Base-by-base conservation (phyloP, 37 sponge, comb jelly and placozoan species). In the Sycon ciliatum region DNA sequence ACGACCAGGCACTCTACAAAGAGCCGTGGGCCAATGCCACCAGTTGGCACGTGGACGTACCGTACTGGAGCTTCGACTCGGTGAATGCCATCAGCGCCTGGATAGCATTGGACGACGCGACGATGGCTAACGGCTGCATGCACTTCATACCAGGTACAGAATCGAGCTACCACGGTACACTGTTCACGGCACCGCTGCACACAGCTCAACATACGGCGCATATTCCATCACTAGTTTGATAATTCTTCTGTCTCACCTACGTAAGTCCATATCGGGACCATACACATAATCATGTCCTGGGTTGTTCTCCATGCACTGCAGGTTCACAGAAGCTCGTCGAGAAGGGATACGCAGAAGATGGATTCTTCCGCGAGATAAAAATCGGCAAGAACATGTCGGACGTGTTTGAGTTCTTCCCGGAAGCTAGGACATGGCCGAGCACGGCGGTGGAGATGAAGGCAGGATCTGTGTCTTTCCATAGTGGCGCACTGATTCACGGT, bases 11-110 rank as follows among this genome's bases (percentile, higher is more conserved):
- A 30, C 26, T 60, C 24, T 60, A 60, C 32, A 60, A 60, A 60
- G 63, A 60, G 26, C 63, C 63, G 63, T 60, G 63, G 63, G 63
- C 63, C 7, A 60, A 60, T 18, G 22, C 63, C 7, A 60, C 63
- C 7, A 28, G 63, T 60, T 60, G 63, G 63, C 63, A 60, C 26
- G 63, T 60, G 24, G 63, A 60, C 63, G 26, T 60, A 28, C 63
- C 63, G 9, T 60, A 60, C 16, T 60, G 63, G 63, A 60, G 63
- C 26, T 60, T 60, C 16, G 63, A 60, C 26, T 60, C 63, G 9
- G 9, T 18, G 7, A 11, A 60, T 24, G 27, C 63, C 32, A 60
- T 60, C 32, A 30, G 31, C 16, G 31, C 16, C 22, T 60, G 63
- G 63, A 60, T 60, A 22, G 63, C 63, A 22, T 60, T 60, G 32